Conservation (phyloP, 1,140 invertebrate species). For the Schlechtendalia chinensis region DNA sequence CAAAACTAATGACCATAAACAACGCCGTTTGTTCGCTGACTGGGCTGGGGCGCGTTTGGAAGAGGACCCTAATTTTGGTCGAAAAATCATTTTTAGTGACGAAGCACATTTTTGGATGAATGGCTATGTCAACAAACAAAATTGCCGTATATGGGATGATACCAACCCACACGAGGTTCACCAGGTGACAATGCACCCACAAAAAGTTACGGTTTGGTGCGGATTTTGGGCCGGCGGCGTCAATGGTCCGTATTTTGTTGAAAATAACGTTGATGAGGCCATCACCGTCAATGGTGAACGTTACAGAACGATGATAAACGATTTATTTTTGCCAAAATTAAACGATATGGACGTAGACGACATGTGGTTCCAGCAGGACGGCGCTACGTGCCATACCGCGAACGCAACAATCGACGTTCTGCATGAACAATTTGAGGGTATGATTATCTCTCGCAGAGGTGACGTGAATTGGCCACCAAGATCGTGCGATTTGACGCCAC, state of each 20-base stretch:
- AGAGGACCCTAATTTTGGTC: not conserved
- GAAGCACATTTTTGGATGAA: too few species aligned
- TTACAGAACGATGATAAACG: not conserved
- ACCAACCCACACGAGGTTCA: not conserved
- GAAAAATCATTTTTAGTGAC: not conserved
- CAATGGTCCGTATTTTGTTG: not conserved
- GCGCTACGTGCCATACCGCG: not conserved
- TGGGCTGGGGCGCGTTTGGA: not conserved
- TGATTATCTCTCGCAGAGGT: not conserved
- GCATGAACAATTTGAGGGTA: not conserved
- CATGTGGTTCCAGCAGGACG: not conserved
- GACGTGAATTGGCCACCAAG: not conserved
- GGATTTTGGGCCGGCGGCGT: not conserved
- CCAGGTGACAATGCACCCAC: not conserved
- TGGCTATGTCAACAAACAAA: too few species aligned
- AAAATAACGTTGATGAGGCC: conserved; percentile 46
- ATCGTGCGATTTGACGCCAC: too few species aligned
- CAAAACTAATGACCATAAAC: not conserved
- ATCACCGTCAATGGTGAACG: conserved; percentile 1
- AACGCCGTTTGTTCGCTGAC: not conserved
- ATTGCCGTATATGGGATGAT: not conserved
- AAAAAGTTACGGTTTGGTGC: not conserved
- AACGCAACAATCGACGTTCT: not conserved
- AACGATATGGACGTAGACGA: not conserved
- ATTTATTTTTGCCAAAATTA: not conserved